Percentiles rank a stretch among this genome's conserved stretches.
Evolutionary conservation across 2,888 invertebrate genomes (phyloP).

Genomic region (Pseudococcus viburni): DNA sequence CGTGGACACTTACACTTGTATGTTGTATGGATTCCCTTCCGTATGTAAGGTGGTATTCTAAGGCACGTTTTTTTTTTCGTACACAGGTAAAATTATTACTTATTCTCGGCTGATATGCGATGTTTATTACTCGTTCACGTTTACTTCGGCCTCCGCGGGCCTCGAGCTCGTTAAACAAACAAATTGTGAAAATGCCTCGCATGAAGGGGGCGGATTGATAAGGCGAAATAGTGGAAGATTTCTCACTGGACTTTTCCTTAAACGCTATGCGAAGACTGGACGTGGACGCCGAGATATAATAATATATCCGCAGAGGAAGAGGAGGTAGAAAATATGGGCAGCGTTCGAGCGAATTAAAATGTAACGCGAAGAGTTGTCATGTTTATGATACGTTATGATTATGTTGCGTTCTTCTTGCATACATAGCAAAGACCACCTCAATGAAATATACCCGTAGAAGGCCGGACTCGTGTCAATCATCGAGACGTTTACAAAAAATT

Average conservation of each 20-base stretch:
- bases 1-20: too few species aligned
- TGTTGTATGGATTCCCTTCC: too few species aligned
- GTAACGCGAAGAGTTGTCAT: slow-evolving; percentile 56
- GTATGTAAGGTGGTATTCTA: too few species aligned
- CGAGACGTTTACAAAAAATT: slow-evolving; percentile 43
- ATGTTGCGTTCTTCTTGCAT: slow-evolving; percentile 46
- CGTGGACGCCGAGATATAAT: slow-evolving; percentile 40
- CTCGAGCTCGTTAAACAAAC: slow-evolving; percentile 56
- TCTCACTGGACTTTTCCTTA: slow-evolving; percentile 44
- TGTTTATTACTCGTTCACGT: not conserved
- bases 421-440: slow-evolving; percentile 62
- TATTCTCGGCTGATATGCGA: not conserved
- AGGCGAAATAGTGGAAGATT: slow-evolving; percentile 63
- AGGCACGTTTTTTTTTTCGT: too few species aligned
- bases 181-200: slow-evolving; percentile 8
- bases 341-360: slow-evolving; percentile 62
- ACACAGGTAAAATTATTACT: not conserved
- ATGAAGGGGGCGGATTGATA: not conserved
- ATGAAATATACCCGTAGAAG: slow-evolving; percentile 59
- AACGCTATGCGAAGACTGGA: not conserved
- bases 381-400: slow-evolving; percentile 63
- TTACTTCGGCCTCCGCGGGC: not conserved
- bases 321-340: not conserved
- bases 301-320: slow-evolving; percentile 30
- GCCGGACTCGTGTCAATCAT: slow-evolving; percentile 59